These are phyloP conservation scores for Polypedilum vanderplanki DNA, from an alignment of 1,140 invertebrate species.

Conservation along the genomic window DNA sequence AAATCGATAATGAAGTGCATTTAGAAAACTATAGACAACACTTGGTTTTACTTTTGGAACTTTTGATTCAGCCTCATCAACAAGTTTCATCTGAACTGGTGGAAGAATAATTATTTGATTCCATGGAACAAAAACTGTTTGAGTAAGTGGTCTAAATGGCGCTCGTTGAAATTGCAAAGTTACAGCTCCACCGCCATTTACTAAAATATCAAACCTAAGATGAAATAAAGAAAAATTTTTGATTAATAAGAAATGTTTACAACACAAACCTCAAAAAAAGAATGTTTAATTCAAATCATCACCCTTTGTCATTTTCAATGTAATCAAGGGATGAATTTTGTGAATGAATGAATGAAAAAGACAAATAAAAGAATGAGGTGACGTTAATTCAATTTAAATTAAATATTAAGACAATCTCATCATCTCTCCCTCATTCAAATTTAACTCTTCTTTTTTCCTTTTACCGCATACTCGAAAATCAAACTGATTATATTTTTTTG, in stretches of 20 bases:
- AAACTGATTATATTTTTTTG: background rate
- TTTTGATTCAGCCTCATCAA: constrained; percentile 55
- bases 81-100: constrained; percentile 77
- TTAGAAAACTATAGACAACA: constrained; percentile 52
- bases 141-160: constrained; percentile 78
- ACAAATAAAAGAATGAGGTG: constrained; percentile 3
- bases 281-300: background rate
- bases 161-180: constrained; percentile 91
- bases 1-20: constrained; percentile 51
- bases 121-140: constrained; percentile 89
- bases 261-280: too few species aligned
- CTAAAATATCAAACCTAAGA: constrained; percentile 91
- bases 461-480: background rate
- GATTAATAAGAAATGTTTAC: too few species aligned
- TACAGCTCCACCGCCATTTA: constrained; percentile 97
- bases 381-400: constrained; percentile 28
- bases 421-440: background rate
- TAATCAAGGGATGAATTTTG: too few species aligned
- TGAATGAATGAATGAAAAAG: background rate
- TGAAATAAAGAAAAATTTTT: background rate
- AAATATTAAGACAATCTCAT: constrained; percentile 25
- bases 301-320: background rate
- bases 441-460: background rate
- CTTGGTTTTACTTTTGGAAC: constrained; percentile 35
- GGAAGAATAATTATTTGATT: constrained; percentile 89